A percentile compares a stretch with the other conserved stretches of the same genome.
These are phyloP conservation scores for Drosophila oshimai DNA, from an alignment of 1,140 invertebrate species.

Conservation along the genomic window DNA sequence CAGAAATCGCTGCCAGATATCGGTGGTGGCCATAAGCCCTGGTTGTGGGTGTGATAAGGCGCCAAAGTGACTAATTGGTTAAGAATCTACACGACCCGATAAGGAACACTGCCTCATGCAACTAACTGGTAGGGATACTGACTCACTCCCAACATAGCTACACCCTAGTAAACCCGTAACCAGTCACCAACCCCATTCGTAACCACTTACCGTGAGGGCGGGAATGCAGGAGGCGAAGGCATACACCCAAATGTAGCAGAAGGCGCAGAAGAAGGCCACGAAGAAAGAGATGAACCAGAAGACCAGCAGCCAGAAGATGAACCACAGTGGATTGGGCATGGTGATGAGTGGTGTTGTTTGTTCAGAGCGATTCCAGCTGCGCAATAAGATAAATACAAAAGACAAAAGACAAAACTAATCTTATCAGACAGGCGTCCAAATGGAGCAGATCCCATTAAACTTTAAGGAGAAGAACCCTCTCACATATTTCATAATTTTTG, in stretches of 20 bases:
- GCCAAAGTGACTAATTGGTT: conserved; percentile 44
- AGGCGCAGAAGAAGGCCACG: conserved; percentile 89
- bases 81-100: conserved; percentile 42
- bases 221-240: conserved; percentile 89
- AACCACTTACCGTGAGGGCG: conserved; percentile 84
- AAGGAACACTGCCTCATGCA: conserved; percentile 23
- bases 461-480: neutral
- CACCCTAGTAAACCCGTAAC: neutral
- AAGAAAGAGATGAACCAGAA: conserved; percentile 89
- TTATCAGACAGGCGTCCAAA: conserved; percentile 3
- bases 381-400: conserved; percentile 57
- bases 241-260: conserved; percentile 88
- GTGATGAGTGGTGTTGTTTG: conserved; percentile 31
- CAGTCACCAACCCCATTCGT: neutral
- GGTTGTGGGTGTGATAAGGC: conserved; percentile 27
- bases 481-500: no score
- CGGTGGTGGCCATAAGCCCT: conserved; percentile 28
- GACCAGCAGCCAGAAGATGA: conserved; percentile 90
- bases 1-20: conserved; percentile 18
- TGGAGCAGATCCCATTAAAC: conserved; percentile 3
- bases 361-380: conserved; percentile 17
- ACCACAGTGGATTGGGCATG: conserved; percentile 86
- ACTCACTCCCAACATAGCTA: neutral
- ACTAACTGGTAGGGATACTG: neutral
- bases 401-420: neutral